A percentile compares a stretch with the other conserved stretches of the same genome.
These are phyloP conservation scores for Monarcha castaneiventris DNA, from an alignment of 2,113 vertebrate genomes.

Conservation along the genomic window DNA sequence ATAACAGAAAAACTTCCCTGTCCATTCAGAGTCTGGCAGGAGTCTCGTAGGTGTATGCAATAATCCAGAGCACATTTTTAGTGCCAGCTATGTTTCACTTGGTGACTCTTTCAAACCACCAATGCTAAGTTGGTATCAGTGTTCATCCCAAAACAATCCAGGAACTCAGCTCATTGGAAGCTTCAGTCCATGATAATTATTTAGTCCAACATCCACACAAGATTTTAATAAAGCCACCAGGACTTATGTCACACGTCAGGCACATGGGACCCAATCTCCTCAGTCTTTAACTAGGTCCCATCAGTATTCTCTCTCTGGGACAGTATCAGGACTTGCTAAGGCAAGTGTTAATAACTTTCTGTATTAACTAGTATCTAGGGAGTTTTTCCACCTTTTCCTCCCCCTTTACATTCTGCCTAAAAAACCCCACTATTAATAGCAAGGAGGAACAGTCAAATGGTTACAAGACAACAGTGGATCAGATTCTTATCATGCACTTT, in stretches of 20 bases:
- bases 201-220: background rate
- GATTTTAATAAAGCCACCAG: background rate
- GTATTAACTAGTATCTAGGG: background rate
- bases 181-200: background rate
- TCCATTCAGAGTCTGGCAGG: background rate
- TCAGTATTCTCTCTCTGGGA: background rate
- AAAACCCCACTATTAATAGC: background rate
- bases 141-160: background rate
- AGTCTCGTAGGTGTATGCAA: background rate
- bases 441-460: slow-evolving; percentile 11
- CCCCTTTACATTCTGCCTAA: background rate
- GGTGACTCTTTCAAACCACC: background rate
- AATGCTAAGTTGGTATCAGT: background rate
- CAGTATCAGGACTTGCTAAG: background rate
- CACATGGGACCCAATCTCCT: background rate
- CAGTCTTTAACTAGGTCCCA: background rate
- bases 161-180: background rate
- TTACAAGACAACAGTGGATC: background rate
- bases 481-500: background rate
- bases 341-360: slow-evolving; percentile 22
- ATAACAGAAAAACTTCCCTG: background rate
- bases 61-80: background rate
- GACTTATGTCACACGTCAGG: background rate
- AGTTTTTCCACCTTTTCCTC: background rate
- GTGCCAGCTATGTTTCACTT: background rate